A percentile compares a stretch with the other conserved stretches of the same genome.
Evolutionary conservation across 2,797 vertebrate genomes (phyloP).

Genomic region (Channallabes apus): DNA sequence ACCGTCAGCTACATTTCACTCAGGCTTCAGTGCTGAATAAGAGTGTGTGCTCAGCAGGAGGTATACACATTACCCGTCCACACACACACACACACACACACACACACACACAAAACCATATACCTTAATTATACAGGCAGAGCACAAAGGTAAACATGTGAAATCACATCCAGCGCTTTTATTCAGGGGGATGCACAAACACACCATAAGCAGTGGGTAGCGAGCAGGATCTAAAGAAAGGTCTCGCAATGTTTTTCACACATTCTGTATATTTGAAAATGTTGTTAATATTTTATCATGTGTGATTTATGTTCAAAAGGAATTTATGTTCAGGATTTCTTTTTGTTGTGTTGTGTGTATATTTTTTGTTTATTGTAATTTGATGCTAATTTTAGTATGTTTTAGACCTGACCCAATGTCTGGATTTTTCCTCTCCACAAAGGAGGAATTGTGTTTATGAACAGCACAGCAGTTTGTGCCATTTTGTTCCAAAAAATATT

Average conservation of each 20-base stretch:
- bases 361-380: neutral
- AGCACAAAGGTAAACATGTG: constrained; percentile 21
- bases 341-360: neutral
- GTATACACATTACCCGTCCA: neutral
- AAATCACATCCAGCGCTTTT: constrained; percentile 8
- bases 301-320: neutral
- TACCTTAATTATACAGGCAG: constrained; percentile 9
- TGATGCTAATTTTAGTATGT: no score
- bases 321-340: neutral
- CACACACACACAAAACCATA: constrained; percentile 8
- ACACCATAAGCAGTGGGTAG: neutral
- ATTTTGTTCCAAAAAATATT: no score
- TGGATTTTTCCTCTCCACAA: no score
- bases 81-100: constrained; percentile 27
- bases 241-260: neutral
- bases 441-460: no score
- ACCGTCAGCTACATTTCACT: constrained; percentile 29
- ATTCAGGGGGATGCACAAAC: neutral
- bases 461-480: no score
- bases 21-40: constrained; percentile 32
- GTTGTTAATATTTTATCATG: neutral
- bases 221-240: neutral
- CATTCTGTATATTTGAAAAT: neutral
- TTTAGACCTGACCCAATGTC: no score
- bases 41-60: constrained; percentile 27